A percentile compares a stretch with the other conserved stretches of the same genome.
Evolutionary conservation across 2,888 invertebrate genomes (phyloP).

Genomic region (Horisme vitalbata): DNA sequence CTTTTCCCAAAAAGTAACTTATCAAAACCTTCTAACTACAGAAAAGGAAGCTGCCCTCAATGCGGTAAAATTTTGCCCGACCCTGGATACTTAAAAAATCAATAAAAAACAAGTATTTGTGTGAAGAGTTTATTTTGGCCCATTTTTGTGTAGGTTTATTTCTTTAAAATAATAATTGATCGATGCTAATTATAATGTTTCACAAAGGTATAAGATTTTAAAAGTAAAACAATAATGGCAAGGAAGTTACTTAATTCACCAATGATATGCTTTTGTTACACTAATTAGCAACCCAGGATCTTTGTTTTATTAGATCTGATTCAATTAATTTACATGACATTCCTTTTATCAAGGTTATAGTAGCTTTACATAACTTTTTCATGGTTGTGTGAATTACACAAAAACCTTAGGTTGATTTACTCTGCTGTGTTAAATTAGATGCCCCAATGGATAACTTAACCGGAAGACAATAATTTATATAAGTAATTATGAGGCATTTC

Average conservation of each 20-base stretch:
- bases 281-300: slow-evolving; percentile 11
- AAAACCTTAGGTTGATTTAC: too few relatives aligned
- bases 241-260: slow-evolving; percentile 16
- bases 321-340: slow-evolving; percentile 1
- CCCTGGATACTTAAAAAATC: not conserved
- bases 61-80: too few relatives aligned
- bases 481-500: slow-evolving; percentile 30
- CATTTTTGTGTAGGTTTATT: slow-evolving; percentile 65
- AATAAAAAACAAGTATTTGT: slow-evolving; percentile 43
- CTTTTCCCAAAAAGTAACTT: too few relatives aligned
- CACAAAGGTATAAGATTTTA: not conserved
- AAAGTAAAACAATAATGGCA: slow-evolving; percentile 15
- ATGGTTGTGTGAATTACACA: too few relatives aligned
- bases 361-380: not conserved
- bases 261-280: slow-evolving; percentile 22
- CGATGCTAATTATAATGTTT: slow-evolving; percentile 29
- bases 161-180: slow-evolving; percentile 53
- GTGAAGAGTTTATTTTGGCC: slow-evolving; percentile 81
- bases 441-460: slow-evolving; percentile 26
- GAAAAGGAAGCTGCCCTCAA: too few relatives aligned
- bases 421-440: slow-evolving; percentile 14
- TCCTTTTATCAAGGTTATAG: slow-evolving; percentile 1
- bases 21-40: too few relatives aligned
- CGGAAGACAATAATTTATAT: slow-evolving; percentile 37
- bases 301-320: not conserved